phyloP scores from a whole-genome alignment of 2,888 invertebrate genomes.

The Axea sp. region DNA sequence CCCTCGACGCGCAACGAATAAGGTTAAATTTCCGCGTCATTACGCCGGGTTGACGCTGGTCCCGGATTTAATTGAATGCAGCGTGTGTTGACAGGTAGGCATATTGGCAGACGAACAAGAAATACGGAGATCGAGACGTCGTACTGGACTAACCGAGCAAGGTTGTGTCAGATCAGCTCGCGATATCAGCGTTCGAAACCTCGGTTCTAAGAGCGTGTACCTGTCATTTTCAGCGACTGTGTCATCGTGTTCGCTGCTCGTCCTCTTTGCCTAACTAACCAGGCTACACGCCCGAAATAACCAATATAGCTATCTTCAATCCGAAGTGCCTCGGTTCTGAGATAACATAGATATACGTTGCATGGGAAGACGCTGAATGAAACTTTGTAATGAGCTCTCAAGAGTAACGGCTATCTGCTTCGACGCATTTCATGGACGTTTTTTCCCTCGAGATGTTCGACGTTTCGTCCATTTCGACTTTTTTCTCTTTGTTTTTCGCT shows the following conservation, averaged over 20 bases:
- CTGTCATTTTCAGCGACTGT: conserved; percentile 78
- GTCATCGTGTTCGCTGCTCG: conserved; percentile 70
- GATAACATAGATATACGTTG: conserved; percentile 68
- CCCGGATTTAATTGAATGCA: conserved; percentile 78
- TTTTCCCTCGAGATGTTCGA: conserved; percentile 36
- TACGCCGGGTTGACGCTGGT: conserved; percentile 73
- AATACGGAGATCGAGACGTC: conserved; percentile 66
- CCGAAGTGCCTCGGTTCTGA: conserved; percentile 61
- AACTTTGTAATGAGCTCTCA: conserved; percentile 60
- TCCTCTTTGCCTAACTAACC: conserved; percentile 69
- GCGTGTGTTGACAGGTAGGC: conserved; percentile 79
- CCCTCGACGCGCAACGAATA: too few species aligned
- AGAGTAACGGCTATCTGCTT: conserved; percentile 55
- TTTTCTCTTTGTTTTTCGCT: conserved; percentile 17
- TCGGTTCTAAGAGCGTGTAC: conserved; percentile 76
- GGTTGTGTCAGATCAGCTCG: conserved; percentile 77
- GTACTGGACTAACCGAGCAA: conserved; percentile 69
- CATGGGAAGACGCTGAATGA: conserved; percentile 58
- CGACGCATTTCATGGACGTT: conserved; percentile 49
- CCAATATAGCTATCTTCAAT: conserved; percentile 66
- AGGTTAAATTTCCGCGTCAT: conserved; percentile 76
- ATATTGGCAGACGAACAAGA: conserved; percentile 77
- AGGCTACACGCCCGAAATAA: conserved; percentile 70
- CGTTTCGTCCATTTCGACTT: conserved; percentile 36
- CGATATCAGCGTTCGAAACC: conserved; percentile 74